Evolutionary conservation across 53 echinoderm and acorn worm species (phyloP).

Genomic region (Glandiceps talaboti): DNA sequence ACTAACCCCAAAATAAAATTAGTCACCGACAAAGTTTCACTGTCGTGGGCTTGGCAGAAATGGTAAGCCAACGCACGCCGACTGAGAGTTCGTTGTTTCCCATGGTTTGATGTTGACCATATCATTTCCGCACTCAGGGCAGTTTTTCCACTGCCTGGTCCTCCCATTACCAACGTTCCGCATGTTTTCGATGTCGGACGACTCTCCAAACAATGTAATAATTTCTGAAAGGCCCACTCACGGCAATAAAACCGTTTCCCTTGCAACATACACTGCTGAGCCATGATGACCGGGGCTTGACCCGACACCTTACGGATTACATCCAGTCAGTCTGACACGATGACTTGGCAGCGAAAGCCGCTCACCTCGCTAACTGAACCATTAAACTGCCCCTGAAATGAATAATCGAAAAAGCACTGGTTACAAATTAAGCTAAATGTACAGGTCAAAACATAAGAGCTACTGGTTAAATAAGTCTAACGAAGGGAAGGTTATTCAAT

Average conservation of each 20-base stretch:
- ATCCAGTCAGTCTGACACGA: neutral
- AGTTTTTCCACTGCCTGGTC: conserved; percentile 95
- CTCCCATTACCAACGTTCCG: conserved; percentile 96
- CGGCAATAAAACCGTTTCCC: conserved; percentile 98
- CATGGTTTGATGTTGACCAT: conserved; percentile 77
- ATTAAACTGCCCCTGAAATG: neutral
- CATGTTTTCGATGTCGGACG: conserved; percentile 90
- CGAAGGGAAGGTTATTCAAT: neutral
- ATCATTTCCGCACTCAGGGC: conserved; percentile 87
- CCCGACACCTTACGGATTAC: neutral
- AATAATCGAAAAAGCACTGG: neutral
- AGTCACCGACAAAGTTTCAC: conserved; percentile 77
- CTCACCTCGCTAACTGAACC: neutral
- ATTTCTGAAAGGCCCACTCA: conserved; percentile 98
- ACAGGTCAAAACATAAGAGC: neutral
- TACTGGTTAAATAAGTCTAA: neutral
- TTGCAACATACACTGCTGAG: conserved; percentile 67
- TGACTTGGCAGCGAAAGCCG: neutral
- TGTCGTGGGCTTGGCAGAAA: conserved; percentile 87
- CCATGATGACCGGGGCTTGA: neutral
- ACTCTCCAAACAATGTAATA: conserved; percentile 88
- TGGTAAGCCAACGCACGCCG: conserved; percentile 85
- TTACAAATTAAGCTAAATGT: neutral
- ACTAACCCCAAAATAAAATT: conserved; percentile 90
- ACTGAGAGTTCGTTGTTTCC: conserved; percentile 80